Evolutionary conservation across 2,797 vertebrate genomes (phyloP).

Genomic region (Anguilla anguilla): DNA sequence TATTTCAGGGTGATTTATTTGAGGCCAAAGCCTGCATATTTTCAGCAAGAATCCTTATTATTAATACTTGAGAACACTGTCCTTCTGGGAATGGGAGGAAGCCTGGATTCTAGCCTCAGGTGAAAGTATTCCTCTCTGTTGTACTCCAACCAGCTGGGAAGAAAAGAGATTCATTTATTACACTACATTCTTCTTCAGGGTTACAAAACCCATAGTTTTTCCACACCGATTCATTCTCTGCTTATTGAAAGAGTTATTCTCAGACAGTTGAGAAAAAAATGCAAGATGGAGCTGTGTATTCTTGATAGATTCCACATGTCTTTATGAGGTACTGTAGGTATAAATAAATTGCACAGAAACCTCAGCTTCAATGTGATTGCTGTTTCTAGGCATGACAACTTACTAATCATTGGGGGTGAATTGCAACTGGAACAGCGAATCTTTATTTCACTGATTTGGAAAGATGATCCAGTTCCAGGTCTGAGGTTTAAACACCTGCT

Average conservation of each 20-base stretch:
- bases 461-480: background rate
- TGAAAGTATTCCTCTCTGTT: background rate
- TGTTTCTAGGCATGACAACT: background rate
- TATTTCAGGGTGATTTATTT: slow-evolving; percentile 14
- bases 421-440: background rate
- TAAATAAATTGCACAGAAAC: background rate
- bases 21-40: background rate
- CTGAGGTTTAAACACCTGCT: background rate
- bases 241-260: background rate
- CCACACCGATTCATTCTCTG: background rate
- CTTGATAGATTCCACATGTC: background rate
- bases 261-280: background rate
- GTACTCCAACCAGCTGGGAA: background rate
- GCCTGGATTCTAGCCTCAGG: slow-evolving; percentile 10
- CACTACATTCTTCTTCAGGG: background rate
- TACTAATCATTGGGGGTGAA: background rate
- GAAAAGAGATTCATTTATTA: slow-evolving; percentile 7
- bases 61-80: background rate
- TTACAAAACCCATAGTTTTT: background rate
- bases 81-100: slow-evolving; percentile 12
- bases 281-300: background rate
- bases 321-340: background rate
- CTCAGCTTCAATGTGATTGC: background rate
- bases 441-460: background rate
- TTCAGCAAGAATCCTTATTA: background rate